Evolutionary conservation across 2,888 invertebrate genomes (phyloP).

Genomic region (Lymantria dispar): DNA sequence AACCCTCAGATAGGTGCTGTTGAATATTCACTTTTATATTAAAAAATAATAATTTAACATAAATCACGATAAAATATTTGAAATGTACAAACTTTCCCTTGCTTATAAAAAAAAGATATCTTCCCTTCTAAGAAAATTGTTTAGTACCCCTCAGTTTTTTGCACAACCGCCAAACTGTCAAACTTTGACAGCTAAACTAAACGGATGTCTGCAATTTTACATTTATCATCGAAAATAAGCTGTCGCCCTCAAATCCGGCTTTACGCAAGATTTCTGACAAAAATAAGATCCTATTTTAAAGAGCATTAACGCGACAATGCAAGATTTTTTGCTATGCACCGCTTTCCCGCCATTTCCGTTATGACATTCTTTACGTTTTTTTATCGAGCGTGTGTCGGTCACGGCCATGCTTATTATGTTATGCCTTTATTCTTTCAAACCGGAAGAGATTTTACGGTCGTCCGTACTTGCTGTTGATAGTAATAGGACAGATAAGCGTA

Average conservation of each 20-base stretch:
- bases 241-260: constrained; percentile 39
- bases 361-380: constrained; percentile 24
- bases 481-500: not conserved
- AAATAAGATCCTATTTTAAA: constrained; percentile 31
- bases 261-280: constrained; percentile 40
- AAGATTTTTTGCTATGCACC: constrained; percentile 27
- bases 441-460: constrained; percentile 22
- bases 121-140: constrained; percentile 4
- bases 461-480: constrained; percentile 4
- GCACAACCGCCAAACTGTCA: constrained; percentile 34
- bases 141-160: constrained; percentile 29
- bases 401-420: constrained; percentile 30
- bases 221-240: constrained; percentile 41
- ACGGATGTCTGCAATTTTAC: constrained; percentile 47
- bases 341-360: constrained; percentile 33
- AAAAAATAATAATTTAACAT: too few relatives aligned
- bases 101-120: constrained; percentile 4
- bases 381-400: constrained; percentile 33
- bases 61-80: too few relatives aligned
- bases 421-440: constrained; percentile 6
- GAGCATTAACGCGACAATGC: constrained; percentile 25
- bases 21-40: too few relatives aligned
- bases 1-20: too few relatives aligned
- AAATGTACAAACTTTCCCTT: too few relatives aligned
- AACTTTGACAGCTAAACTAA: constrained; percentile 36